Evolutionary conservation across 2,113 vertebrate species (phyloP).

Genomic region (Sus scrofa): T2T-Sscrofa CM000825.6:67876501-67877000

Average conservation of each 20-base stretch:
- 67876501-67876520: background rate
- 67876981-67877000: background rate
- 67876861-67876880: background rate
- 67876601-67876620: background rate
- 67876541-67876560: no score
- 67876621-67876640: background rate
- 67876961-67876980: background rate
- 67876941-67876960: no score
- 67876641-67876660: background rate
- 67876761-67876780: background rate
- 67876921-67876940: background rate
- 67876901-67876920: background rate
- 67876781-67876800: background rate
- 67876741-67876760: background rate
- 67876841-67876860: background rate
- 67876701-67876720: background rate
- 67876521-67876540: no score
- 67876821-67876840: background rate
- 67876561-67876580: background rate
- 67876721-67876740: background rate
- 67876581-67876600: background rate
- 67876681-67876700: background rate
- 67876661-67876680: background rate
- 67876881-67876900: background rate
- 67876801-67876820: background rate